A percentile compares a stretch with the other conserved stretches of the same genome.
Conservation (phyloP, 2,797 vertebrate genomes). For the Anniella stebbinsi region DNA sequence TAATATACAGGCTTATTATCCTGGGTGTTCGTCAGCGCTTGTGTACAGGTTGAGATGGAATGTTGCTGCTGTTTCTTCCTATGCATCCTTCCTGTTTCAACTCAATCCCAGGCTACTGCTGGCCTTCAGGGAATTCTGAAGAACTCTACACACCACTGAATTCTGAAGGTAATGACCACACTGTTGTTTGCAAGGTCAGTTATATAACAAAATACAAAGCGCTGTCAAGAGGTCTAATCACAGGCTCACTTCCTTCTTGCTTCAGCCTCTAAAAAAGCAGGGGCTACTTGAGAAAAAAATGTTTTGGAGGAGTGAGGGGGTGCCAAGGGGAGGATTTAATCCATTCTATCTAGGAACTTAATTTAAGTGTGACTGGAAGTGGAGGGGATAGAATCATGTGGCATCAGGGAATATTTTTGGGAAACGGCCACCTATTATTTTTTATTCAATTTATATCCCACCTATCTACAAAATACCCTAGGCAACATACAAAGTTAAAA, state of each 20-base stretch:
- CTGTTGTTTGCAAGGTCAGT: not conserved
- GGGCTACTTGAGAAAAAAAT: not conserved
- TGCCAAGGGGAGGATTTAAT: not conserved
- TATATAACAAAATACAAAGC: not conserved
- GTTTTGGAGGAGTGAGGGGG: not conserved
- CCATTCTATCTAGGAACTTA: not conserved
- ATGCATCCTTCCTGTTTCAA: not conserved
- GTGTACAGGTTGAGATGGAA: not conserved
- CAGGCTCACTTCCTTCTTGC: not conserved
- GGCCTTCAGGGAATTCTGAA: not conserved
- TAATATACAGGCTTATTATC: not conserved
- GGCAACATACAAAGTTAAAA: too few species aligned
- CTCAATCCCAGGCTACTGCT: not conserved
- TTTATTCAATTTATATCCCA: too few species aligned
- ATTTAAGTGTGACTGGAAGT: not conserved
- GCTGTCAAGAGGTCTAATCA: not conserved
- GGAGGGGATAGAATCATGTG: not conserved
- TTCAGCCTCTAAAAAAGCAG: not conserved
- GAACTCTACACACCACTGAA: not conserved
- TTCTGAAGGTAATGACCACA: not conserved
- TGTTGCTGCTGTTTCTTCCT: not conserved
- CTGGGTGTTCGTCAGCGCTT: not conserved
- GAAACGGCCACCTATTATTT: not conserved
- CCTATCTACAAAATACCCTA: too few species aligned
- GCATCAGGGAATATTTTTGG: not conserved